Conservation (phyloP, 2,888 invertebrate genomes). For the Acanthopleura granulata region DNA sequence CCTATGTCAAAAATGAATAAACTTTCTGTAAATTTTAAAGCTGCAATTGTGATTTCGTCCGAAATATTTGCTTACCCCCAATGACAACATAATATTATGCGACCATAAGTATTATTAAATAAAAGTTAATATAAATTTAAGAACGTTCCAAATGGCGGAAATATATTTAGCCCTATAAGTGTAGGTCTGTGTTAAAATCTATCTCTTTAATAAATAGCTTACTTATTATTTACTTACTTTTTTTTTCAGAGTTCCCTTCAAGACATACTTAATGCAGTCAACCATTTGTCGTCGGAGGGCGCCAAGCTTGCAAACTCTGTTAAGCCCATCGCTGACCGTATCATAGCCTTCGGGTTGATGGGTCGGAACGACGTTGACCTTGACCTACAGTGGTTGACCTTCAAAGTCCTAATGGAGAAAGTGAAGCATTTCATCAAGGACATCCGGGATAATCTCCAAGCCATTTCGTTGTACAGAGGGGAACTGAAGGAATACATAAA, state of each 20-base stretch:
- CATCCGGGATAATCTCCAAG: conserved; percentile 14
- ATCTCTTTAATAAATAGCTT: background rate
- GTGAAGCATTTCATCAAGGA: conserved; percentile 6
- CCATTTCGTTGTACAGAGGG: conserved; percentile 2
- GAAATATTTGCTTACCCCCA: too few species aligned
- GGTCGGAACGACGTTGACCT: background rate
- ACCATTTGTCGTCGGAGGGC: conserved; percentile 14
- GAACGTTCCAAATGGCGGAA: too few species aligned
- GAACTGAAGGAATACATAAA: conserved; percentile 15
- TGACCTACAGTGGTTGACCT: conserved; percentile 1
- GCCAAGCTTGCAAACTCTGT: conserved; percentile 5
- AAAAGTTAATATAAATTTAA: too few species aligned
- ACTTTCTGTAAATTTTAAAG: too few species aligned
- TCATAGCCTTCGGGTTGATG: conserved; percentile 12
- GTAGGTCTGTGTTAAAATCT: background rate
- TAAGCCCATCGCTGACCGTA: background rate
- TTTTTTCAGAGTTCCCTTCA: conserved; percentile 9
- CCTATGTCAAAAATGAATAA: too few species aligned
- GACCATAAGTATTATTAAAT: too few species aligned
- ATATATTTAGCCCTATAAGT: too few species aligned
- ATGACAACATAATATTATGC: too few species aligned
- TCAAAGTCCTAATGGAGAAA: conserved; percentile 10
- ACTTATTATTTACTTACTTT: background rate
- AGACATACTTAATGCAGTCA: conserved; percentile 10
- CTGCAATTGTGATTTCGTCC: too few species aligned